These are phyloP conservation scores for Callospermophilus lateralis DNA, from an alignment of 2,113 vertebrate species.

Conservation along the genomic window DNA sequence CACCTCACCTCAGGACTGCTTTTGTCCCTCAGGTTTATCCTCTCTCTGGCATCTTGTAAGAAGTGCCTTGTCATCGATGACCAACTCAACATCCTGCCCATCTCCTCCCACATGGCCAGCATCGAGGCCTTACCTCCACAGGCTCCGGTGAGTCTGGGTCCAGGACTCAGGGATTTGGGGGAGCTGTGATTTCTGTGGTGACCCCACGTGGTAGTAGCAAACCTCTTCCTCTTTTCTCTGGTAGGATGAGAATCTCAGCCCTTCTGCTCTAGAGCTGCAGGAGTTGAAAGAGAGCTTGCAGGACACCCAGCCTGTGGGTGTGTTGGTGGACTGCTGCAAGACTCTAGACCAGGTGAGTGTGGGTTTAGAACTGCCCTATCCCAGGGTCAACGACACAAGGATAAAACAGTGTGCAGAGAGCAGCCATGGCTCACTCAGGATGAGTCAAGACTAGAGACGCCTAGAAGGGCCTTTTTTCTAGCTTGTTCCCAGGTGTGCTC, in stretches of 20 bases:
- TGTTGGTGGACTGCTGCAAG: slow-evolving; percentile 95
- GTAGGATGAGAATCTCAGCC: slow-evolving; percentile 92
- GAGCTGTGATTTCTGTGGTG: background rate
- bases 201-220: background rate
- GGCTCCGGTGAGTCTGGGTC: slow-evolving; percentile 88
- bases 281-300: slow-evolving; percentile 96
- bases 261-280: slow-evolving; percentile 93
- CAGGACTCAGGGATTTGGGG: accelerated
- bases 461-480: background rate
- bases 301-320: slow-evolving; percentile 97
- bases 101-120: slow-evolving; percentile 94
- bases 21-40: slow-evolving; percentile 92
- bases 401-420: background rate
- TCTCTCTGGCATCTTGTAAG: slow-evolving; percentile 96
- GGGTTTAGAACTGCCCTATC: accelerated
- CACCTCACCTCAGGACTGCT: background rate
- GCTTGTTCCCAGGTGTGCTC: background rate
- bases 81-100: slow-evolving; percentile 96
- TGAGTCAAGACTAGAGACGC: background rate
- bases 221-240: slow-evolving; percentile 13
- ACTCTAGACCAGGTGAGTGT: slow-evolving; percentile 96
- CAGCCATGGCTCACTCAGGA: background rate
- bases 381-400: accelerated
- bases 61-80: slow-evolving; percentile 97
- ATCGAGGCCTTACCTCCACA: slow-evolving; percentile 94